Evolutionary conservation across 2,113 vertebrate genomes (phyloP).

Genomic region (Marcusenius ussheri): DNA sequence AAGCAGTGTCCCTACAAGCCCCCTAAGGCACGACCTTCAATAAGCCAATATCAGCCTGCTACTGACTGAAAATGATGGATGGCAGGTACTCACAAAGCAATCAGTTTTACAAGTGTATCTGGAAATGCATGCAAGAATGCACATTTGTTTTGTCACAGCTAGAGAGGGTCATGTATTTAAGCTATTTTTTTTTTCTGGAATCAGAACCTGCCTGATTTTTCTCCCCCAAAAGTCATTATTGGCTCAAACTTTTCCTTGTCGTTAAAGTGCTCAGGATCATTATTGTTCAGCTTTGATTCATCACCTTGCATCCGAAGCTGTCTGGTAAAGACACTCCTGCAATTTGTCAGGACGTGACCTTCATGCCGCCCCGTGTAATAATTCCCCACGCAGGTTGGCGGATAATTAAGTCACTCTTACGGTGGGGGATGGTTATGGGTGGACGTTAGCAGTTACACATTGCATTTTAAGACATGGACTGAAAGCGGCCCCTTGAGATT

Average conservation of each 20-base stretch:
- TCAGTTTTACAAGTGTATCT: neutral
- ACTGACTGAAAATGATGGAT: neutral
- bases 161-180: neutral
- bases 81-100: neutral
- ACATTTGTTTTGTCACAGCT: neutral
- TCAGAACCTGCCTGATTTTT: neutral
- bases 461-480: neutral
- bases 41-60: neutral
- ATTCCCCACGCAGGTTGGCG: slow-evolving; percentile 1
- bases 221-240: neutral
- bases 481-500: neutral
- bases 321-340: slow-evolving; percentile 2
- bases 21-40: neutral
- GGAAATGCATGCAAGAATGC: neutral
- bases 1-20: neutral
- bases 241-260: neutral
- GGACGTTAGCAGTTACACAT: neutral
- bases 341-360: slow-evolving; percentile 17
- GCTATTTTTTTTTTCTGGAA: neutral
- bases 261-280: neutral
- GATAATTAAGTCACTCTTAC: slow-evolving; percentile 14
- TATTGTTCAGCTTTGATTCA: slow-evolving; percentile 7
- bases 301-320: slow-evolving; percentile 4
- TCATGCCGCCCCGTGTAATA: neutral
- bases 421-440: neutral